Percentiles rank a stretch among this genome's conserved stretches.
These are phyloP conservation scores for Hemithea aestivaria DNA, from an alignment of 2,888 invertebrate species.

Conservation along the genomic window DNA sequence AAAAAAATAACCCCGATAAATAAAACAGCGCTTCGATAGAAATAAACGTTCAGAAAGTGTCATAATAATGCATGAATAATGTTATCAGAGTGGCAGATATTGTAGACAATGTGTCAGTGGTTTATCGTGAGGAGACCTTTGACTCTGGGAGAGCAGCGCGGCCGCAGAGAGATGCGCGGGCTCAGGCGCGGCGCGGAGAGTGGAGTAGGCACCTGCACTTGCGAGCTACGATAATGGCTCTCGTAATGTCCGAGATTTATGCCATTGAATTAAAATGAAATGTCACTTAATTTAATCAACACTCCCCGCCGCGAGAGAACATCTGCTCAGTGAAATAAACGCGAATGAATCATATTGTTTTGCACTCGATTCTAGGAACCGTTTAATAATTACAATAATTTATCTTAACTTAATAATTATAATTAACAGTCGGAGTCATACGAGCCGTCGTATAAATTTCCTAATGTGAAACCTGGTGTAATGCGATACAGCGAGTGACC, in stretches of 20 bases:
- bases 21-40: conserved; percentile 14
- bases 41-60: conserved; percentile 22
- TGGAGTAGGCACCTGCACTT: conserved; percentile 44
- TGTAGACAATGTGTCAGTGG: conserved; percentile 50
- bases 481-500: conserved; percentile 61
- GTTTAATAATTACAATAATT: conserved; percentile 72
- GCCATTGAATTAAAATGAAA: conserved; percentile 67
- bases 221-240: conserved; percentile 52
- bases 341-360: conserved; percentile 74
- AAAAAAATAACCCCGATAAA: conserved; percentile 16
- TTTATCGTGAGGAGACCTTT: conserved; percentile 53
- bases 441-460: conserved; percentile 76
- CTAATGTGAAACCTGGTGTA: conserved; percentile 77
- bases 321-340: conserved; percentile 56
- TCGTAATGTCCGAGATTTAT: conserved; percentile 67
- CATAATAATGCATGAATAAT: conserved; percentile 13
- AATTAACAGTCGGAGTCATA: conserved; percentile 72
- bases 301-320: conserved; percentile 55
- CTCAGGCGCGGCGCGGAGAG: conserved; percentile 6
- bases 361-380: conserved; percentile 69
- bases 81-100: conserved; percentile 26
- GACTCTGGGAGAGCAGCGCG: conserved; percentile 12
- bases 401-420: conserved; percentile 77
- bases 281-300: conserved; percentile 73
- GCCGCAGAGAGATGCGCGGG: no score